Evolutionary conservation across 1,140 invertebrate species (phyloP), one percentile per base, ranked within the genome.

Genomic region (Odontomachus brunneus): DNA sequence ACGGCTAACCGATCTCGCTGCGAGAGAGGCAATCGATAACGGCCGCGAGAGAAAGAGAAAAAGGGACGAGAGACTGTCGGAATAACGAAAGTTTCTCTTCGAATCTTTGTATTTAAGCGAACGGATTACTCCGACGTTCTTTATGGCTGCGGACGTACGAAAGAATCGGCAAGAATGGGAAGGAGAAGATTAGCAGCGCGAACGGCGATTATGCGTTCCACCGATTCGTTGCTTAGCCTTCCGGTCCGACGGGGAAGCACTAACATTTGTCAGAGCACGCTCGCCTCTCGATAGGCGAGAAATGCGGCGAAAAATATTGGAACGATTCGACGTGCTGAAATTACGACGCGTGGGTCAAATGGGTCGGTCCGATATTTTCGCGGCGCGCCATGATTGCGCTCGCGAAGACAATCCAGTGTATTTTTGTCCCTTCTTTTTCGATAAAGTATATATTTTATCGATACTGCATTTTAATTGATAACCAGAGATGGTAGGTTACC

Each of bases 11-110:
- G 24, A 57, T 78, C 67, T 57, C 22, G 19, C 7, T 17, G 24
- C 24, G 55, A 66, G 22, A 29, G 22, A 29, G 29, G 62, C 60
- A 33, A 67, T 83, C 72, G 62, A 76, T 83, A 80, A 38, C 26
- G 33, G 2, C 5, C 5, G 44, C 38, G 53, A 55, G 19, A 38
- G 14, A 75, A 59, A 63, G 71, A 65, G 19, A 38, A 14, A 75
- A 5, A 69, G 44, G 51, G 24, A 33, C 29, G 11, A 17, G 14
- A 19, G 29, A 3, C 5, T 33, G 24, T 12, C 57, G 51, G 38
- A 69, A 57, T 44, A 69, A 69, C 5, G n/a, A 80, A 80, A 80
- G 33, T 48, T 80, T 55, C 14, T 51, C 33, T n/a, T 69, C 62
- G 22, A 69, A 57, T 24, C 51, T 26, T 44, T 29, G 33, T 48